Base-by-base conservation (phyloP, 2,113 vertebrate species). In the Silurus meridionalis region DNA sequence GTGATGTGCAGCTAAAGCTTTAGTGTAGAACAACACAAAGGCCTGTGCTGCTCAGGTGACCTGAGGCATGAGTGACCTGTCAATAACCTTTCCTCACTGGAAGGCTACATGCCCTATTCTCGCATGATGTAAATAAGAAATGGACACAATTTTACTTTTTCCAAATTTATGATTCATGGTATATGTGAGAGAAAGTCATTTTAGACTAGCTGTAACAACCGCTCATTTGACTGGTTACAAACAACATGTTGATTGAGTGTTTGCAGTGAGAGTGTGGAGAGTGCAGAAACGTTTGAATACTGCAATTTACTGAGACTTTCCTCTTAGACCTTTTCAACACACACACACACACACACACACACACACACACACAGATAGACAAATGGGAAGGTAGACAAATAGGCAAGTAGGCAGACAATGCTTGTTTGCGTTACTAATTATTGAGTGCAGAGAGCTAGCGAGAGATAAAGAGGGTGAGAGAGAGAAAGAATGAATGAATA, bases 201-300 rank as follows among this genome's bases (percentile, higher is more conserved):
- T 46, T 19, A 15, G 19, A 23, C 48, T 66, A 15, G 61, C 11
- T 17, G 15, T 67, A n/a, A 48, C 7, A 53, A 19, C 10, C 63
- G 58, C 2, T 53, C 25, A 25, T 28, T 60, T 72, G 4, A 10
- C 46, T 75, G 37, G 37, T 37, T 37, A 37, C 37, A 37, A 63
- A 61, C 58, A 28, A n/a, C 46, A 13, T 66, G 15, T 17, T 69
- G 37, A 64, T 23, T 83, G 67, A 84, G 72, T 81, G 63, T 67
- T 9, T 7, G 13, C 23, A 81, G 80, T 53, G 71, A 55, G 19
- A 75, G 58, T 64, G 25, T 72, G 60, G 46, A 85, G 83, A 80
- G 60, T 83, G 53, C 60, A 61, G 86, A 81, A 60, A 57, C 85
- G 52, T 66, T 75, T 67, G 60, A 66, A 71, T 67, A 75, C 46